phyloP scores from a whole-genome alignment of 2,113 vertebrate genomes.

The Microtus ochrogaster region DNA sequence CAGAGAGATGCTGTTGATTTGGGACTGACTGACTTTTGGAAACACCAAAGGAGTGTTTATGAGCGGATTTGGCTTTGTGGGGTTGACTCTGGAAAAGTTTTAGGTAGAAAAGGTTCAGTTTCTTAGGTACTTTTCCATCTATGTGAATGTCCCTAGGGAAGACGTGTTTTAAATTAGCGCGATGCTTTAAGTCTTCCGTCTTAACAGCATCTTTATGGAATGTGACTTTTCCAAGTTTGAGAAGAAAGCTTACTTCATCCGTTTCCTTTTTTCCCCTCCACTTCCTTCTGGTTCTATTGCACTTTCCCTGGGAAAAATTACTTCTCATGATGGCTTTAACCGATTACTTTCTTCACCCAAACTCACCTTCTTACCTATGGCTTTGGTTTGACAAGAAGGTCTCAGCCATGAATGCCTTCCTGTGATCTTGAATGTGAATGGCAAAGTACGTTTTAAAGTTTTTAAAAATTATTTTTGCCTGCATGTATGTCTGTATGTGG shows the following conservation, averaged over 20 bases:
- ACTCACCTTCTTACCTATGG: background rate
- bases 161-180: background rate
- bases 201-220: conserved; percentile 33
- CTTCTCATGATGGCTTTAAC: conserved; percentile 1
- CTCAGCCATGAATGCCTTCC: background rate
- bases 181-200: conserved; percentile 61
- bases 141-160: background rate
- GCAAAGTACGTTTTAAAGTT: background rate
- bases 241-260: background rate
- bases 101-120: background rate
- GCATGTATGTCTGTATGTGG: background rate
- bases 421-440: background rate
- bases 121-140: background rate
- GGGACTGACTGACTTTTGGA: conserved; percentile 23
- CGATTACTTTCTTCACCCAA: background rate
- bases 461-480: background rate
- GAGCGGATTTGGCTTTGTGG: background rate
- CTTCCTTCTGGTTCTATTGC: conserved; percentile 46
- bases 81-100: background rate
- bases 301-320: conserved; percentile 66
- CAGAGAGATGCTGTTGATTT: background rate
- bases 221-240: background rate
- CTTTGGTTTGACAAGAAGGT: background rate
- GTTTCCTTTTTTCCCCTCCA: background rate
- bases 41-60: background rate